Percentiles rank a stretch among this genome's conserved stretches.
These are phyloP conservation scores for Phenganax marumi DNA, from an alignment of 92 coral and sea anemone species.

Conservation along the genomic window DNA sequence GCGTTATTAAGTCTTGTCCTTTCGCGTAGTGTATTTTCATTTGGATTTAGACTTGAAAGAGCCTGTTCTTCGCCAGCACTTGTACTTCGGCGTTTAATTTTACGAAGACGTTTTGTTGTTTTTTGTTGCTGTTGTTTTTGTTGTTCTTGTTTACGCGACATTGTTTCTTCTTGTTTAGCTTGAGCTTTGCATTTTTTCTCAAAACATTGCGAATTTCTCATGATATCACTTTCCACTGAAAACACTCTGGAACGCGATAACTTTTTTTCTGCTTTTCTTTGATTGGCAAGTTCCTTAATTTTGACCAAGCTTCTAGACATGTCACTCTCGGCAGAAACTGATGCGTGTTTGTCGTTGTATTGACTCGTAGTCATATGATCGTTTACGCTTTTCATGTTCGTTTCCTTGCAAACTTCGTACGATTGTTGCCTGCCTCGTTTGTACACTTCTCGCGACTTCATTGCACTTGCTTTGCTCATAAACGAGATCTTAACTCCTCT, in stretches of 20 bases:
- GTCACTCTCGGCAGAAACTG: not conserved
- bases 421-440: not conserved
- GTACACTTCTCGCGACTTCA: not conserved
- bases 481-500: not conserved
- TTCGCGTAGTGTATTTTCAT: not conserved
- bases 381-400: not conserved
- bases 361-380: too few species aligned
- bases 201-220: conserved; percentile 39
- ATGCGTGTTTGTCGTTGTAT: not conserved
- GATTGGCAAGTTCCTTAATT: conserved; percentile 24
- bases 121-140: conserved; percentile 66
- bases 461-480: not conserved
- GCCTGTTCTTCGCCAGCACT: not conserved
- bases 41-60: not conserved
- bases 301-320: conserved; percentile 30
- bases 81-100: not conserved
- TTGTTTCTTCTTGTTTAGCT: conserved; percentile 69
- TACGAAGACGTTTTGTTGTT: not conserved
- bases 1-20: not conserved
- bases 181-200: conserved; percentile 58
- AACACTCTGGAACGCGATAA: not conserved
- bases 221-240: not conserved
- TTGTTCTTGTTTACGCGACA: conserved; percentile 67
- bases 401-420: not conserved
- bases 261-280: conserved; percentile 24